Conservation (phyloP, 2,888 invertebrate species). For the Blastobasis adustella region DNA sequence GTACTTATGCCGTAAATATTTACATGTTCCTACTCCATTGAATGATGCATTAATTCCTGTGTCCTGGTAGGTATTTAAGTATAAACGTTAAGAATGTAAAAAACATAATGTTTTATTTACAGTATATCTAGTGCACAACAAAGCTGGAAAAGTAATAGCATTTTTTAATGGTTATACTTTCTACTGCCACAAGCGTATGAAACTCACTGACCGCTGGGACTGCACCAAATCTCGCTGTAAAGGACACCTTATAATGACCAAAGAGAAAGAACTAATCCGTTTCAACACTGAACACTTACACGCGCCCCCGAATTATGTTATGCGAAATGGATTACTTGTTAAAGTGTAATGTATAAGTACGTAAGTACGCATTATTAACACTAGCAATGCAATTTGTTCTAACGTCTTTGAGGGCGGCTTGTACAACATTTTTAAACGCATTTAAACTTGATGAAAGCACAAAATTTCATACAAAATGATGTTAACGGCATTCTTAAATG, state of each 20-base stretch:
- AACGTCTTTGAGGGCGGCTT: no score
- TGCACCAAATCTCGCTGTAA: slow-evolving; percentile 13
- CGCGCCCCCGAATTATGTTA: background rate
- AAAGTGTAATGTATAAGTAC: background rate
- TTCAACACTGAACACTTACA: background rate
- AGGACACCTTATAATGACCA: slow-evolving; percentile 3
- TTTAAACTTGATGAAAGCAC: no score
- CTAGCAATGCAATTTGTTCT: no score
- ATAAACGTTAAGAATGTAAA: no score
- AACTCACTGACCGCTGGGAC: slow-evolving; percentile 20
- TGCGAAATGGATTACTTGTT: background rate
- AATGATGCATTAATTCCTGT: no score
- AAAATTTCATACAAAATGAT: no score
- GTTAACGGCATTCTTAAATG: no score
- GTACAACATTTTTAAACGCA: no score
- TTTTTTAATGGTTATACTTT: slow-evolving; percentile 31
- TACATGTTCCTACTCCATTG: no score
- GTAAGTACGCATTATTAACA: no score
- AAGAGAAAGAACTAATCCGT: background rate
- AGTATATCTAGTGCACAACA: slow-evolving; percentile 14
- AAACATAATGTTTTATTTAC: background rate
- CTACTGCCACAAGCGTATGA: slow-evolving; percentile 12
- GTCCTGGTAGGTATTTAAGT: no score
- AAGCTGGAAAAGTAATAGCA: slow-evolving; percentile 22
- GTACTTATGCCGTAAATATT: no score